Evolutionary conservation across 1,140 invertebrate species (phyloP).

Genomic region (Ladona fulva): DNA sequence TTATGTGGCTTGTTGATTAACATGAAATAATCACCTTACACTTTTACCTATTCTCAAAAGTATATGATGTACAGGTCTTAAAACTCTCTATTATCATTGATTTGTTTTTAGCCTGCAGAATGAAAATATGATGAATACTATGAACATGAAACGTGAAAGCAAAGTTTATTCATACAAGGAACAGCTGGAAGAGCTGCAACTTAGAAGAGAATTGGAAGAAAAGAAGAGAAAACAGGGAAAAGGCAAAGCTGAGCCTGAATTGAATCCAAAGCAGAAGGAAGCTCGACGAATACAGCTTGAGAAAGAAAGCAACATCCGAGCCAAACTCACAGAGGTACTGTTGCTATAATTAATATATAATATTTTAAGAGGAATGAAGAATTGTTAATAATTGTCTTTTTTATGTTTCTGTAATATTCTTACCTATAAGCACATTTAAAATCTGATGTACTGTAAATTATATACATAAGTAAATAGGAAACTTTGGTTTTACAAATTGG

Average conservation of each 20-base stretch:
- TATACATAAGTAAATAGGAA: too few relatives aligned
- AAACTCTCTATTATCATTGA: too few relatives aligned
- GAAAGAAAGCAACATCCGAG: conserved; percentile 72
- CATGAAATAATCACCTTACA: too few relatives aligned
- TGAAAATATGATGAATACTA: conserved; percentile 49
- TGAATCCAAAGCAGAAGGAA: conserved; percentile 90
- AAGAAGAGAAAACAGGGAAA: conserved; percentile 68
- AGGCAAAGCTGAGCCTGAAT: conserved; percentile 48
- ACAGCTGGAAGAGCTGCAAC: conserved; percentile 86
- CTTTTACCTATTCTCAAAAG: too few relatives aligned
- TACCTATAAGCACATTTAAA: too few relatives aligned
- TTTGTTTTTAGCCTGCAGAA: conserved; percentile 44
- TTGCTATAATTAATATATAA: neutral
- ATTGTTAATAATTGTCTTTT: too few relatives aligned
- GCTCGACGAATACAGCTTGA: conserved; percentile 74
- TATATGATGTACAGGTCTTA: too few relatives aligned
- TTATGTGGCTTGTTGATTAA: too few relatives aligned
- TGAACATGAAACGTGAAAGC: conserved; percentile 92
- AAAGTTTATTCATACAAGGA: conserved; percentile 97
- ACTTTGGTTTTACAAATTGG: too few relatives aligned
- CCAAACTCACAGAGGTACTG: conserved; percentile 49
- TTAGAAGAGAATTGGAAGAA: conserved; percentile 85
- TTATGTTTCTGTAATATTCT: too few relatives aligned
- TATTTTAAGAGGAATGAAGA: too few relatives aligned
- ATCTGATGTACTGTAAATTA: too few relatives aligned